Evolutionary conservation across 2,888 invertebrate species (phyloP).

Genomic region (Pandemis heparana): DNA sequence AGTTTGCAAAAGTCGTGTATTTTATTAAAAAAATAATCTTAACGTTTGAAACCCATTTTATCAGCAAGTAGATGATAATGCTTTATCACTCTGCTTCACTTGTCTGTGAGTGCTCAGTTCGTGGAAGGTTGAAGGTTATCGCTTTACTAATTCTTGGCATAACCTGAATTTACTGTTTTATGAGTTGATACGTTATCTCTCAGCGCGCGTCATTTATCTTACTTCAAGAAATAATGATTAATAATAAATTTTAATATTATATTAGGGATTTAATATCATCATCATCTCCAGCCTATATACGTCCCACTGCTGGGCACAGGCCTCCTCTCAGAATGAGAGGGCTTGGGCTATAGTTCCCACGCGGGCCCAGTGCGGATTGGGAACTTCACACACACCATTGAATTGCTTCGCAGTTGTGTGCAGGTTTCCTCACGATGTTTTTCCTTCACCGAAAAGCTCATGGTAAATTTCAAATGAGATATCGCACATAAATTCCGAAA

Average conservation of each 20-base stretch:
- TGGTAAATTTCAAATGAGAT: too few species aligned
- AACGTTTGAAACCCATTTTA: not conserved
- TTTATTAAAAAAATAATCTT: not conserved
- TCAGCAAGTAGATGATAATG: not conserved
- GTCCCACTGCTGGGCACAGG: too few species aligned
- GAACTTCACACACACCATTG: too few species aligned
- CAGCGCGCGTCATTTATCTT: slow-evolving; percentile 16
- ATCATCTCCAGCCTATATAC: too few species aligned
- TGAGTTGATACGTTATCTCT: slow-evolving; percentile 32
- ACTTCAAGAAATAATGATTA: not conserved
- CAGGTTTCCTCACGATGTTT: too few species aligned
- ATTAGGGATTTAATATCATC: not conserved
- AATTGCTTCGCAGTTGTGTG: too few species aligned
- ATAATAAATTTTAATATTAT: not conserved
- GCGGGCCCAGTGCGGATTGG: too few species aligned
- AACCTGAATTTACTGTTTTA: slow-evolving; percentile 40
- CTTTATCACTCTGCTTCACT: not conserved
- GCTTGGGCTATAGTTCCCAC: too few species aligned
- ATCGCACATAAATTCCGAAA: too few species aligned
- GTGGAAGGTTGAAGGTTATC: slow-evolving; percentile 41
- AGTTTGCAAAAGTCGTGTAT: not conserved
- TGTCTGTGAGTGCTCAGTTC: slow-evolving; percentile 12
- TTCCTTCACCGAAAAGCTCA: too few species aligned
- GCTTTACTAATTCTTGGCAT: slow-evolving; percentile 35
- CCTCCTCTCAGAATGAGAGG: too few species aligned